Evolutionary conservation across 2,888 invertebrate genomes (phyloP), one percentile per base, ranked within the genome.

Genomic region (Drosophila anomalipes): DNA sequence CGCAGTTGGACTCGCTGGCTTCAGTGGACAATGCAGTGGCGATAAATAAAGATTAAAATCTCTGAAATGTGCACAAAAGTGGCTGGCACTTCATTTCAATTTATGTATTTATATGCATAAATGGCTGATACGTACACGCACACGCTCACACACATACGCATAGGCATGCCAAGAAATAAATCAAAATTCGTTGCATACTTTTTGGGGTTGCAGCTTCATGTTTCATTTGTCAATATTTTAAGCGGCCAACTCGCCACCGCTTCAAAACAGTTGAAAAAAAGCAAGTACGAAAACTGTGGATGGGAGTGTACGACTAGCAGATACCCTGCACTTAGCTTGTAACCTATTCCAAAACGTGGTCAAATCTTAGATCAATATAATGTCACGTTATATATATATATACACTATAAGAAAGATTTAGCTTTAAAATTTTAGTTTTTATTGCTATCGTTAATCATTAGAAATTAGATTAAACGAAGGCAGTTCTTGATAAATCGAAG

Each of bases 41-140:
- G 81, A 86, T 86, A 86, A 86, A 86, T 86, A 87, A 89, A 89
- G 86, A 89, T 86, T 86, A 86, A 86, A 89, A 86, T 89, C 88
- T 89, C 81, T 80, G 85, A 74, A 89, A 87, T 84, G 85, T 75
- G 87, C 87, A 77, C 84, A 81, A 86, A 87, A 89, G 82, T 89
- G 84, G 71, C 86, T 67, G 82, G 79, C 89, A 84, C 86, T 89
- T 86, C 84, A 89, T 89, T 89, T 86, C 86, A 86, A 86, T 86
- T 86, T 89, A 86, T 85, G 80, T 74, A 75, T 77, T 74, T 83
- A 76, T 76, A 67, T 83, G 47, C 60, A 32, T 61, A 70, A 57
- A 75, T 75, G 52, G 22, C 14, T 44, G 39, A 57, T 28, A 53
- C n/a, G 54, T 26, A 44, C 28, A 39, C 30, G 22, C 28, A 52